phyloP scores from a whole-genome alignment of 2,113 vertebrate genomes.

The Dolichotis patagonum region DNA sequence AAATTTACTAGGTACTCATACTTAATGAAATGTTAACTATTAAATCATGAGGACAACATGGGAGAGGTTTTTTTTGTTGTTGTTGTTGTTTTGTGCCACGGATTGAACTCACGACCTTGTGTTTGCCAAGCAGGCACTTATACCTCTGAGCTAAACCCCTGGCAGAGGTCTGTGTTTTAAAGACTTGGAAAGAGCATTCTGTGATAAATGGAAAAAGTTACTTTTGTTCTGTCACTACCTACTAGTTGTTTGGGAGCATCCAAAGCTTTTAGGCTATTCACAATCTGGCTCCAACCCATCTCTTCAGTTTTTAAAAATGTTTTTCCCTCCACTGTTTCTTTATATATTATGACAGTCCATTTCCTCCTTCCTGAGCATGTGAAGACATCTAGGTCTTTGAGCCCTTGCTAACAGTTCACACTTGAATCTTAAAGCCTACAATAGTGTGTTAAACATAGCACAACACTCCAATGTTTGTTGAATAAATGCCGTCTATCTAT shows the following conservation, averaged over 20 bases:
- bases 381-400: conserved; percentile 7
- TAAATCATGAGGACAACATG: conserved; percentile 19
- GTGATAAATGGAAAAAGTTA: conserved; percentile 62
- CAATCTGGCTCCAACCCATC: conserved; percentile 52
- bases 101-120: too few species aligned
- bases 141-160: too few species aligned
- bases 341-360: conserved; percentile 39
- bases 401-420: conserved; percentile 63
- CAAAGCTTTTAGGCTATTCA: conserved; percentile 69
- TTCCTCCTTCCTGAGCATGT: conserved; percentile 24
- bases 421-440: conserved; percentile 53
- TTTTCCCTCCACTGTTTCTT: background rate
- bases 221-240: conserved; percentile 63
- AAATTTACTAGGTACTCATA: conserved; percentile 43
- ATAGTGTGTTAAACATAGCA: conserved; percentile 64
- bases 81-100: too few species aligned
- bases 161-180: conserved; percentile 3
- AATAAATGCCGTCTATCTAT: conserved; percentile 72
- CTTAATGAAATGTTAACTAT: background rate
- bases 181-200: conserved; percentile 39
- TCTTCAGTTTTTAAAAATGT: background rate
- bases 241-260: conserved; percentile 61
- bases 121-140: too few species aligned
- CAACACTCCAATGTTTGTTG: conserved; percentile 60
- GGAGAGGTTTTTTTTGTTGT: background rate